Base-by-base conservation (phyloP, 2,888 invertebrate species). In the Gonocerus acuteangulatus region DNA sequence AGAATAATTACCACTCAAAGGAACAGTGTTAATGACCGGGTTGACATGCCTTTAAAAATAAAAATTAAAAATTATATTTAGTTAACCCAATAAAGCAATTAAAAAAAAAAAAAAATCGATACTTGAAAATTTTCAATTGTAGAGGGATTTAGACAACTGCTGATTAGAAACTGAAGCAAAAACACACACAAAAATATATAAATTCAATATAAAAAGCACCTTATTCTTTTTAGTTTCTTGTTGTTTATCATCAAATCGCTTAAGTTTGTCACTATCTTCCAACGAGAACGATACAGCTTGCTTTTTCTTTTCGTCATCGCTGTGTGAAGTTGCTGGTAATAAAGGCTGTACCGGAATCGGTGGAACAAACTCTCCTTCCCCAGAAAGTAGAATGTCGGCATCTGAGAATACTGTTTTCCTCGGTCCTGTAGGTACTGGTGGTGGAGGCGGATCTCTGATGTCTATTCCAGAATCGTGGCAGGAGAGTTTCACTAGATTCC, bases 381-480 rank as follows among this genome's bases (percentile, higher is more conserved):
- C 86, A 42, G 89, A 88, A 70, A 90, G 78, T 64, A 91, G 88
- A 71, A 91, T 89, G 74, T 91, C 90, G 62, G 90, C 89, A 75
- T 91, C 90, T 72, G 70, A 70, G 75, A 89, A 90, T 68, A 86
- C 83, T 79, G 68, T 67, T 64, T 70, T 84, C 81, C 65, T 66
- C n/a, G 68, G 68, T 3, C 62, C 49, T 59, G 74, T 76, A 48
- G 71, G 72, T 60, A 73, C 62, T 16, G 63, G 60, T 68, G 74
- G 73, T 69, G 74, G 77, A 68, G 74, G 77, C 49, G 86, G 84
- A 72, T 90, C 90, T 70, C 89, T 82, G 70, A 90, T 90, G 75
- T 91, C 90, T 71, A 91, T 90, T 69, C 90, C 90, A 11, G 90
- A 90, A 78, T 91, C 90, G 75, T 90, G 89, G 78, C 89, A 89